Percentiles rank a stretch among this genome's conserved stretches.
These are phyloP conservation scores for Sinella curviseta DNA, from an alignment of 1,140 invertebrate genomes.

Conservation along the genomic window DNA sequence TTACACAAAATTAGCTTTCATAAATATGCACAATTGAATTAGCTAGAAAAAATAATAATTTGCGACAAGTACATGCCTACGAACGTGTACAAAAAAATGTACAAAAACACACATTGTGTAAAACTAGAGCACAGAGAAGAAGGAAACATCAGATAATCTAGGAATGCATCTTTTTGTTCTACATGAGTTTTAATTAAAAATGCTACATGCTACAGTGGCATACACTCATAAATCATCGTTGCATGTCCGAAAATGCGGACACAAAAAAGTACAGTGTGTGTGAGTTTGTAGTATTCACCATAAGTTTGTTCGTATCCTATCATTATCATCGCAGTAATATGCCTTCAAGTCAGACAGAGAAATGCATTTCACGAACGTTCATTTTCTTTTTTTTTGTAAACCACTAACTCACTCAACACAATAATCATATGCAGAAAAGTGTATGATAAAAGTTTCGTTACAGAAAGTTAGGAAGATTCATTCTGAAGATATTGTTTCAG, in stretches of 20 bases:
- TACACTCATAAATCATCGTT: slow-evolving; percentile 23
- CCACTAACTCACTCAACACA: not conserved
- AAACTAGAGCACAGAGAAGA: slow-evolving; percentile 16
- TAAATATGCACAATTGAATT: no score
- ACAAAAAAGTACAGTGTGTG: not conserved
- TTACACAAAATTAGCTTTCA: slow-evolving; percentile 10
- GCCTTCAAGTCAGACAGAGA: not conserved
- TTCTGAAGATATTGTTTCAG: not conserved
- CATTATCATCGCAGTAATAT: no score
- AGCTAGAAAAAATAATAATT: no score
- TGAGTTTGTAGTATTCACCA: no score
- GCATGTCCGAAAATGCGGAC: slow-evolving; percentile 12
- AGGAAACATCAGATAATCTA: not conserved
- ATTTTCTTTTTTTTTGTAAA: slow-evolving; percentile 7
- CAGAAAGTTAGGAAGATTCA: slow-evolving; percentile 8
- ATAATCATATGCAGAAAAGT: not conserved
- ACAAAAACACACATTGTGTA: not conserved
- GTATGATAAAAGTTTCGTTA: not conserved
- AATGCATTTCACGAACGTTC: not conserved
- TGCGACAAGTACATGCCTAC: no score
- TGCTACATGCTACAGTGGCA: not conserved
- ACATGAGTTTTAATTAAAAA: slow-evolving; percentile 25
- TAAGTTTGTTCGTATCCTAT: no score
- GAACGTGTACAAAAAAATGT: not conserved
- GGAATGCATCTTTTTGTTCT: slow-evolving; percentile 12